A percentile compares a stretch with the other conserved stretches of the same genome.
These are phyloP conservation scores for Lysandra coridon DNA, from an alignment of 2,888 invertebrate genomes.

Conservation along the genomic window DNA sequence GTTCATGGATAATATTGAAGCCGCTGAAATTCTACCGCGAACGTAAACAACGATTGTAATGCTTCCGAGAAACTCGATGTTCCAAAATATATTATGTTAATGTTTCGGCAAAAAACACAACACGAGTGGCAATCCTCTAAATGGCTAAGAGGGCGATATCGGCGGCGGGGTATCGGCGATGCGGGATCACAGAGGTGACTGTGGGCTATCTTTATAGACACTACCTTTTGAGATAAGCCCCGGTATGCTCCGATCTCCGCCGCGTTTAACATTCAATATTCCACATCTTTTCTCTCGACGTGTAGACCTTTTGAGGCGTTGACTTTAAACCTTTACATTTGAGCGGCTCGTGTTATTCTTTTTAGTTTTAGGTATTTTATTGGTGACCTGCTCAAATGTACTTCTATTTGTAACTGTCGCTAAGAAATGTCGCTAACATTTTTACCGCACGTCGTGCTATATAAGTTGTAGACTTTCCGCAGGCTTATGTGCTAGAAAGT, in stretches of 20 bases:
- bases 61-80: neutral
- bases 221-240: conserved; percentile 1
- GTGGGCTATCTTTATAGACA: neutral
- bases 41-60: neutral
- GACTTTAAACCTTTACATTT: neutral
- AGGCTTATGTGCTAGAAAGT: neutral
- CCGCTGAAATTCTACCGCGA: neutral
- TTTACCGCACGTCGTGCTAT: neutral
- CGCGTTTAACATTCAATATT: conserved; percentile 19
- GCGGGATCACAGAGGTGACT: neutral
- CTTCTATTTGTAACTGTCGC: neutral
- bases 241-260: neutral
- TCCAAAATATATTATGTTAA: neutral
- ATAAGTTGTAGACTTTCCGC: neutral
- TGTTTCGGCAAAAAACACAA: conserved; percentile 8
- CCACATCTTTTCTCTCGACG: neutral
- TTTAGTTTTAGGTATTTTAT: neutral
- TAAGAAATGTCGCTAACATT: neutral
- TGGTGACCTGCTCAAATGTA: neutral
- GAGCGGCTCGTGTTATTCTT: neutral
- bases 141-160: neutral
- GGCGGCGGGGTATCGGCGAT: neutral
- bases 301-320: neutral
- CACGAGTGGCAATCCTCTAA: neutral
- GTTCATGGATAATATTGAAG: neutral